A percentile compares a stretch with the other conserved stretches of the same genome.
phyloP scores from a whole-genome alignment of 2,113 vertebrate genomes.

The Mionectes macconnelli region DNA sequence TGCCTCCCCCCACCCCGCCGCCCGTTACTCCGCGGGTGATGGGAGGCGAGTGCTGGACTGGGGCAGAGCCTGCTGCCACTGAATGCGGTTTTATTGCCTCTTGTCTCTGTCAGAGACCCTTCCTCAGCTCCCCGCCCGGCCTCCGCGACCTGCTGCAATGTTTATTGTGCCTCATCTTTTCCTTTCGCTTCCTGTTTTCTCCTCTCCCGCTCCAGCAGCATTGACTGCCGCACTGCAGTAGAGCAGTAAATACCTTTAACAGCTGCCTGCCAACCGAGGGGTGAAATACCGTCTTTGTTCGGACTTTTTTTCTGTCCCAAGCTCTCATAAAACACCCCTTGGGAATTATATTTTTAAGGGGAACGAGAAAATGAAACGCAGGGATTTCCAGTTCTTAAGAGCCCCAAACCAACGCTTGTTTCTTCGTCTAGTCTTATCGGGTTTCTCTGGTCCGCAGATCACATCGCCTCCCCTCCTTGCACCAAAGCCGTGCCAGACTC shows the following conservation, averaged over 20 bases:
- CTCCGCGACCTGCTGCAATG: constrained; percentile 19
- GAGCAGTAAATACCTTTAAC: constrained; percentile 99
- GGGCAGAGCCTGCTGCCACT: background rate
- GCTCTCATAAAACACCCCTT: constrained; percentile 58
- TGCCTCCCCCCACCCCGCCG: background rate
- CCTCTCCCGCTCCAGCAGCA: constrained; percentile 54
- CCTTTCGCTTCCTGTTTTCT: constrained; percentile 74
- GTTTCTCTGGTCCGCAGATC: background rate
- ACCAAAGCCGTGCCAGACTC: background rate
- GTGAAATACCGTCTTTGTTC: constrained; percentile 99
- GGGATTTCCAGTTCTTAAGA: background rate
- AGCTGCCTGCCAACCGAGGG: constrained; percentile 93
- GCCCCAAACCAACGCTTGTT: background rate
- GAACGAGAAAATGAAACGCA: background rate
- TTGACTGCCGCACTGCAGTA: constrained; percentile 92
- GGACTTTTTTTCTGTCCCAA: constrained; percentile 47
- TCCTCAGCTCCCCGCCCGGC: background rate
- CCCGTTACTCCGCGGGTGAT: background rate
- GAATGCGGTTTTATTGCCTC: constrained; percentile 38
- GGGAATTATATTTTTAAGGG: constrained; percentile 45
- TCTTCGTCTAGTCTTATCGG: background rate
- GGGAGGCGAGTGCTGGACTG: background rate
- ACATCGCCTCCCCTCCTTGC: background rate
- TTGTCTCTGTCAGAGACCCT: background rate
- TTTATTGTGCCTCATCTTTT: constrained; percentile 70